A percentile compares a stretch with the other conserved stretches of the same genome.
These are phyloP conservation scores for Entelurus aequoreus DNA, from an alignment of 2,113 vertebrate genomes.

Conservation along the genomic window DNA sequence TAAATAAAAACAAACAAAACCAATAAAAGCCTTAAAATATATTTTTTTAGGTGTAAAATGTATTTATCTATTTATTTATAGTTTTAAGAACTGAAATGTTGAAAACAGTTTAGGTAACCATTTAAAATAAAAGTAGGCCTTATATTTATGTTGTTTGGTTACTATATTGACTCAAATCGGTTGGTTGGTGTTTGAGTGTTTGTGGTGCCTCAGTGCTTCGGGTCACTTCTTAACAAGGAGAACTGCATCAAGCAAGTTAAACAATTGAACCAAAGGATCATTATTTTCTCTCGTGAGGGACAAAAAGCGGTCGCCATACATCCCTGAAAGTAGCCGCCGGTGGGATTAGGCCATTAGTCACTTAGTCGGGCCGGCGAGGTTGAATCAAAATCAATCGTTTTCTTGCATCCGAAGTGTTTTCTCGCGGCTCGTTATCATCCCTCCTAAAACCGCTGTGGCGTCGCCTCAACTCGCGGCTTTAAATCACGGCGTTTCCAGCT, in stretches of 20 bases:
- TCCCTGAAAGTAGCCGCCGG: constrained; percentile 31
- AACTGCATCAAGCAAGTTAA: constrained; percentile 19
- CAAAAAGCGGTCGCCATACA: constrained; percentile 20
- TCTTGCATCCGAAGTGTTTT: constrained; percentile 35
- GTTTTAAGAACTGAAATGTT: too few relatives aligned
- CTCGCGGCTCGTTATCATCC: constrained; percentile 45
- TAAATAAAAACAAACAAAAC: too few relatives aligned
- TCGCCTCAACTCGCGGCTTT: constrained; percentile 24
- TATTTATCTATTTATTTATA: too few relatives aligned
- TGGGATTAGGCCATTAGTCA: constrained; percentile 62
- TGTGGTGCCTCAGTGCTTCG: not conserved
- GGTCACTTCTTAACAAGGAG: constrained; percentile 25
- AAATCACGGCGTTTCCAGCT: constrained; percentile 24
- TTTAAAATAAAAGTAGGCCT: not conserved
- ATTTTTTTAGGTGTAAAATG: too few relatives aligned
- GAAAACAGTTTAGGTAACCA: not conserved
- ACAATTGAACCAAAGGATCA: constrained; percentile 32
- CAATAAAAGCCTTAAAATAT: too few relatives aligned
- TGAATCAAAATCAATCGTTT: constrained; percentile 50
- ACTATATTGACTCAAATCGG: too few relatives aligned
- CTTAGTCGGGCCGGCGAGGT: constrained; percentile 38
- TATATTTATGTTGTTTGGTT: not conserved
- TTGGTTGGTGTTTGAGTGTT: not conserved
- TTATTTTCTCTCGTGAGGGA: constrained; percentile 38
- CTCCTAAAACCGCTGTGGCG: constrained; percentile 15